Base-by-base conservation (phyloP, 2,888 invertebrate genomes). In the Dicroscelio sp. region DNA sequence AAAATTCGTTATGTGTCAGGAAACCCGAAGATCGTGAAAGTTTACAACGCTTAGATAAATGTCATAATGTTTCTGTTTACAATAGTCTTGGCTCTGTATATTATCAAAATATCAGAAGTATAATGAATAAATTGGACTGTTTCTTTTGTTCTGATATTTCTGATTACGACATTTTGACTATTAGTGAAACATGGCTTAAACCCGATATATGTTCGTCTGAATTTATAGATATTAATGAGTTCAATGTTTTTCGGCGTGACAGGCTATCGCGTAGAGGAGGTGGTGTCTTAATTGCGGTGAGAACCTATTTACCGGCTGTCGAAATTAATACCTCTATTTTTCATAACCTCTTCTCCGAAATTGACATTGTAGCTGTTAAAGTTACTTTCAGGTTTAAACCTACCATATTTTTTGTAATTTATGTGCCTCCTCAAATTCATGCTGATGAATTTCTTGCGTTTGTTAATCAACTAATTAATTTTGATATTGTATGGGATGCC, bases 121-220 rank as follows among this genome's bases (percentile, higher is more conserved):
- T 76, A n/a, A 25, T 58, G 2, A 76, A 76, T 25, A 76, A 76
- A n/a, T 17, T 60, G 0, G 14, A 14, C 8, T 76, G 10, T 4
- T 55, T 60, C 8, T 60, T 76, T 76, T 2, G 3, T 12, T 33
- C 60, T 17, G 76, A 76, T 38, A 35, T 58, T 25, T 60, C 52
- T 25, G n/a, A 2, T 6, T 76, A 38, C 60, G 76, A 35, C 17
- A 4, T 76, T 14, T n/a, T 76, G 10, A 8, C 31, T 25, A n/a
- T 58, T 8, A 35, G n/a, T 27, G 76, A 76, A 31, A 76, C 76
- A 2, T 76, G 76, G 60, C 76, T 76, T 10, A 76, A 76, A 38
- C 58, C 76, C 10, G 55, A 58, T 17, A 76, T 76, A 12, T 35
- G 1, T 12, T 76, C 60, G 2, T 31, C 1, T 27, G 76, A 76